Percentiles rank a stretch among this genome's conserved stretches.
These are phyloP conservation scores for Limnephilus rhombicus DNA, from an alignment of 2,888 invertebrate species.

Conservation along the genomic window DNA sequence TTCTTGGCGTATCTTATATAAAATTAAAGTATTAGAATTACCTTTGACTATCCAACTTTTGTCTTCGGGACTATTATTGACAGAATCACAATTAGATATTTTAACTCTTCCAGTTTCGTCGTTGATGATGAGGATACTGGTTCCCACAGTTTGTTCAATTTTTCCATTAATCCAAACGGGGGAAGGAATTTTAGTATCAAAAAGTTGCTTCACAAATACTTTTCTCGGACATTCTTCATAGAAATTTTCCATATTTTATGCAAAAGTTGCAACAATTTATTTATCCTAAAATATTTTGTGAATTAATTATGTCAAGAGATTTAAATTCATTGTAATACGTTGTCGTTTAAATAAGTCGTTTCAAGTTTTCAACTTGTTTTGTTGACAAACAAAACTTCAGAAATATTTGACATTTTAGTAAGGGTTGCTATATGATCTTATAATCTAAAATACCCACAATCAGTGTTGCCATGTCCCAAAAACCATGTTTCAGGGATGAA, in stretches of 20 bases:
- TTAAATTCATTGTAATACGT: not conserved
- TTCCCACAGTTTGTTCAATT: slow-evolving; percentile 74
- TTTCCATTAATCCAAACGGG: slow-evolving; percentile 76
- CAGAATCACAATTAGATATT: slow-evolving; percentile 73
- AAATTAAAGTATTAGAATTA: slow-evolving; percentile 64
- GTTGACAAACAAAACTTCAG: not conserved
- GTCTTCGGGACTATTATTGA: slow-evolving; percentile 72
- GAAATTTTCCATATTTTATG: slow-evolving; percentile 45
- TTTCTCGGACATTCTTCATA: slow-evolving; percentile 56
- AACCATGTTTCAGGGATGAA: no score
- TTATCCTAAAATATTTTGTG: not conserved
- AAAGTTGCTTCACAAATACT: slow-evolving; percentile 51
- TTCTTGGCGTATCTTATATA: not conserved
- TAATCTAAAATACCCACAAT: no score
- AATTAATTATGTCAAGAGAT: not conserved
- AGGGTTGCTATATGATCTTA: no score
- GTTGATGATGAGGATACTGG: slow-evolving; percentile 74
- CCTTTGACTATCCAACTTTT: slow-evolving; percentile 73
- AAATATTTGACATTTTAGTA: no score
- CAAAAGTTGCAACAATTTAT: not conserved
- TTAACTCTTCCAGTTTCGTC: slow-evolving; percentile 73
- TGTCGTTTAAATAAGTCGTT: not conserved
- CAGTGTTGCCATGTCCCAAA: no score
- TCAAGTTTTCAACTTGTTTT: no score
- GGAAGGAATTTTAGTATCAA: slow-evolving; percentile 32